Evolutionary conservation across 2,113 vertebrate genomes (phyloP), one percentile per base, ranked within the genome.

Genomic region (Apeltes quadracus): DNA sequence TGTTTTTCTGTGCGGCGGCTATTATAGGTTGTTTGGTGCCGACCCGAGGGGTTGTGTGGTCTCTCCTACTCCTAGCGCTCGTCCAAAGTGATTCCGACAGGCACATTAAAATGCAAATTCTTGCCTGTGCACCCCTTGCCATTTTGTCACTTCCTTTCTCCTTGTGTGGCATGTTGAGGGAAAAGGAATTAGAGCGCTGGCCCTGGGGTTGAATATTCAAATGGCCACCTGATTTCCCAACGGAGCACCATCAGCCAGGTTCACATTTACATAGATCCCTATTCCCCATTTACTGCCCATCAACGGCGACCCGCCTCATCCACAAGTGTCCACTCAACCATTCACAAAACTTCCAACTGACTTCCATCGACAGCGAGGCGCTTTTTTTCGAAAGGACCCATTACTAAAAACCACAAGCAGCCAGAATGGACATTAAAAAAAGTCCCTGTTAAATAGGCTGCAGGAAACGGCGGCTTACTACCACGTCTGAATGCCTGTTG

Each of bases 61-160:
- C 79, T 61, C 85, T 82, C 81, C 68, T 69, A 70, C 86, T 80
- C 74, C 29, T 70, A 70, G 84, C 87, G 78, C 81, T 80, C 75
- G 53, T 61, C 51, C 84, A 90, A 91, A 93, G 74, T 75, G 92
- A 93, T 91, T 94, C 87, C 85, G 93, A 94, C 93, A 92, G 88
- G 91, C 94, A 91, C 92, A 94, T 95, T 95, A 96, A 96, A 97
- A 94, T 97, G 95, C 94, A 95, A 95, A 97, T 96, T 95, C 90
- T 89, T 90, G 92, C 91, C 93, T 72, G 89, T 93, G 72, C 84
- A 88, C 93, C 95, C 90, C 77, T 86, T 90, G 91, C 88, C 83
- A 87, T 91, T 92, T 92, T 92, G 92, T 95, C 94, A 94, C 92
- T 96, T 92, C 94, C 94, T 94, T 95, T 95, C 93, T 94, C 87